A percentile compares a stretch with the other conserved stretches of the same genome.
phyloP scores from a whole-genome alignment of 2,888 invertebrate species.

The Bruchidius siliquastri region DNA sequence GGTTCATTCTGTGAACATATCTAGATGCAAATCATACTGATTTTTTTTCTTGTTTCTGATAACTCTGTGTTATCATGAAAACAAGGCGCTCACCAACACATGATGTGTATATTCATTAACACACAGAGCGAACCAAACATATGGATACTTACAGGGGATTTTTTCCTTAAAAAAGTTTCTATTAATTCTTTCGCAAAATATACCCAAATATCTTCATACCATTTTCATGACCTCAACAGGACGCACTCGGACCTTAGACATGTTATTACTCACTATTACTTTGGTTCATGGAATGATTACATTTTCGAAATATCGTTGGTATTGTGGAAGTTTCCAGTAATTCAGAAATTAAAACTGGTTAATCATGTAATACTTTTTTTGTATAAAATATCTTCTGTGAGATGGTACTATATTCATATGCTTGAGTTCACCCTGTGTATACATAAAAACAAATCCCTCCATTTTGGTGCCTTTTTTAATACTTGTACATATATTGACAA shows the following conservation, averaged over 20 bases:
- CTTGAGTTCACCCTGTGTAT: constrained; percentile 4
- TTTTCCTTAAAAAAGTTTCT: not conserved
- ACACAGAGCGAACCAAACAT: not conserved
- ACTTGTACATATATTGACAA: constrained; percentile 38
- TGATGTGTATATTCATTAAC: not conserved
- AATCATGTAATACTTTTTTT: not conserved
- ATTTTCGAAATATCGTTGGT: too few relatives aligned
- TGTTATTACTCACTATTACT: too few relatives aligned
- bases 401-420: not conserved
- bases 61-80: not conserved
- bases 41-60: not conserved
- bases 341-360: not conserved
- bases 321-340: not conserved
- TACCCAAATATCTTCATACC: not conserved
- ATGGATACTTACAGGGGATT: not conserved
- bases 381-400: not conserved
- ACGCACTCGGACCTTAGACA: too few relatives aligned
- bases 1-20: constrained; percentile 26
- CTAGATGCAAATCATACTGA: constrained; percentile 17
- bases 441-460: constrained; percentile 44
- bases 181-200: too few relatives aligned
- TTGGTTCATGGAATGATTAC: too few relatives aligned
- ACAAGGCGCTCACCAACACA: not conserved
- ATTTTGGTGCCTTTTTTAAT: constrained; percentile 46
- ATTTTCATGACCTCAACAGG: too few relatives aligned